A percentile compares a stretch with the other conserved stretches of the same genome.
Conservation (phyloP, 2,113 vertebrate genomes). For the Cephalopholis sonnerati region DNA sequence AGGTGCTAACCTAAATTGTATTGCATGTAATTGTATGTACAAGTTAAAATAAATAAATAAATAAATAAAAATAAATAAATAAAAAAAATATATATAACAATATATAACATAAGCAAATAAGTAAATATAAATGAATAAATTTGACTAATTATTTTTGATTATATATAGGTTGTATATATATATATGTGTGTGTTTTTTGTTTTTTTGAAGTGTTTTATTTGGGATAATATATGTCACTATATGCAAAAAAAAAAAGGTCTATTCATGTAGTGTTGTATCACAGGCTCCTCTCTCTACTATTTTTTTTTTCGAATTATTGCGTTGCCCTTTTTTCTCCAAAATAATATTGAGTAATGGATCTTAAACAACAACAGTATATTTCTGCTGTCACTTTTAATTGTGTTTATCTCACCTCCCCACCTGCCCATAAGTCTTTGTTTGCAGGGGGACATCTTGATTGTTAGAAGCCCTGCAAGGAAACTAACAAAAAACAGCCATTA, state of each 20-base stretch:
- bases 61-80: neutral
- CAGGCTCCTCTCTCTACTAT: neutral
- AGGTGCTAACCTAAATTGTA: neutral
- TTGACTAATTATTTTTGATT: too few relatives aligned
- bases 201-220: too few relatives aligned
- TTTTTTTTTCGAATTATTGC: constrained; percentile 1
- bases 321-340: constrained; percentile 12
- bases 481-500: constrained; percentile 63
- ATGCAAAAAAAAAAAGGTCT: neutral
- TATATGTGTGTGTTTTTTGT: too few relatives aligned
- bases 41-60: neutral
- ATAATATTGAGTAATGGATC: constrained; percentile 52
- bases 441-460: constrained; percentile 70
- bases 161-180: too few relatives aligned
- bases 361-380: constrained; percentile 45
- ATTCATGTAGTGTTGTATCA: neutral
- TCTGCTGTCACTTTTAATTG: constrained; percentile 69
- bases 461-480: constrained; percentile 60
- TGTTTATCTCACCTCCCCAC: constrained; percentile 75
- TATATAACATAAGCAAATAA: too few relatives aligned
- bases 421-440: constrained; percentile 75
- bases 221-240: neutral
- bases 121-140: too few relatives aligned
- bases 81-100: too few relatives aligned
- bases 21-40: too few relatives aligned